Evolutionary conservation across 1,140 invertebrate species (phyloP), one percentile per base, ranked within the genome.

Genomic region (Alviniconcha marisindica): DNA sequence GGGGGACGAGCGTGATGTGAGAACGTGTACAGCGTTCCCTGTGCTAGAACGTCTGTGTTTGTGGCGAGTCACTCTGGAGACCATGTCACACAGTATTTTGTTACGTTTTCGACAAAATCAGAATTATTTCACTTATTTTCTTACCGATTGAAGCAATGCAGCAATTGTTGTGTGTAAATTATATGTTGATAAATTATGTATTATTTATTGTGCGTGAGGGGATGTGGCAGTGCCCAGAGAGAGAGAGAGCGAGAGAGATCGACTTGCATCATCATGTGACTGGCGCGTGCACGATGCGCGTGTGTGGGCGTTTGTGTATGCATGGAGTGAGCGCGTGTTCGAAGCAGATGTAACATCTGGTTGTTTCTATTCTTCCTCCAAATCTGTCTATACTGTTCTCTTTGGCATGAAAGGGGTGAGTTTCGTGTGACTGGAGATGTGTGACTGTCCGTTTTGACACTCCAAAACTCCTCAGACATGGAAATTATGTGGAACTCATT

Each of bases 201-300:
- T 24, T 78, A 40, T 69, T 56, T 80, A 60, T 80, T 44, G 2
- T n/a, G 48, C 28, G 48, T 63, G 77, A 38, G 3, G 3, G 56
- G 15, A 40, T 33, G 77, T 40, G 56, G 28, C 21, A 18, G n/a
- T 44, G 38, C 24, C 12, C n/a, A n/a, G n/a, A n/a, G n/a, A n/a
- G n/a, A n/a, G n/a, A n/a, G n/a, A n/a, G n/a, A 38, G 51, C 4
- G 77, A n/a, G 44, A 60, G 21, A 38, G 7, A 10, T 24, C 28
- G n/a, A 31, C 78, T 80, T 80, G 78, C 78, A 80, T 80, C 78
- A 80, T 44, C 78, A 40, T 38, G 77, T 24, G 36, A 12, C 28
- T 21, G 28, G 76, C 76, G 48, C 48, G 77, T 51, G 51, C 33
- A 56, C 28, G 31, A 38, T 0, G 31, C n/a, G 78, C 31, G 77